A percentile compares a stretch with the other conserved stretches of the same genome.
These are phyloP conservation scores for Malurus alboscapulatus DNA, from an alignment of 2,113 vertebrate genomes.

Conservation along the genomic window DNA sequence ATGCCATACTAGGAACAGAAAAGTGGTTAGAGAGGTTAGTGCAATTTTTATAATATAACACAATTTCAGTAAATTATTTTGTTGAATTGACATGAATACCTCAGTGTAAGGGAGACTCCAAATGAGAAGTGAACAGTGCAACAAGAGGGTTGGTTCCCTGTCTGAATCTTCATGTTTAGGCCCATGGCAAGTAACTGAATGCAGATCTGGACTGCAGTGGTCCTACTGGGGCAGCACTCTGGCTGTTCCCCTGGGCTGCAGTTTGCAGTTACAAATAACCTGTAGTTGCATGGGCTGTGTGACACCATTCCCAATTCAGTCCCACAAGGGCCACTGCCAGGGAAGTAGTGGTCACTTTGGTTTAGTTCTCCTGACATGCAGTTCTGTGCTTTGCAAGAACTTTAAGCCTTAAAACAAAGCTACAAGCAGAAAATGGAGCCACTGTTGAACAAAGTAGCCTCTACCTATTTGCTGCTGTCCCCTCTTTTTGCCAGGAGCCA, in stretches of 20 bases:
- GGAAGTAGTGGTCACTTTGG: neutral
- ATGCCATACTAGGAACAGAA: neutral
- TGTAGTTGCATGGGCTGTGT: neutral
- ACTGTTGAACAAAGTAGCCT: neutral
- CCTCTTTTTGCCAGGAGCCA: neutral
- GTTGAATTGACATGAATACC: neutral
- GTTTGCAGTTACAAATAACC: neutral
- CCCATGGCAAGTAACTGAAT: neutral
- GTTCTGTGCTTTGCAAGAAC: neutral
- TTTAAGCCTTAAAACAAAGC: neutral
- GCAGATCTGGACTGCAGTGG: neutral
- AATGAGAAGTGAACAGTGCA: neutral
- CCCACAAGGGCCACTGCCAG: no score
- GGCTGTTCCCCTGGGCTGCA: neutral
- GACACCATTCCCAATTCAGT: fast-evolving
- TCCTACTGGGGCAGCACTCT: neutral
- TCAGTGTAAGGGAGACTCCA: neutral
- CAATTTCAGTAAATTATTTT: neutral
- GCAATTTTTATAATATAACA: neutral
- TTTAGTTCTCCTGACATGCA: neutral
- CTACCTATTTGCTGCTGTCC: neutral
- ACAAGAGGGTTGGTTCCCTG: neutral
- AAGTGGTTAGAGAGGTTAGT: neutral
- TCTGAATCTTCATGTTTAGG: neutral
- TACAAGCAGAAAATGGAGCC: neutral